Base-by-base conservation (phyloP, 2,888 invertebrate genomes). In the Beris morrisii region DNA sequence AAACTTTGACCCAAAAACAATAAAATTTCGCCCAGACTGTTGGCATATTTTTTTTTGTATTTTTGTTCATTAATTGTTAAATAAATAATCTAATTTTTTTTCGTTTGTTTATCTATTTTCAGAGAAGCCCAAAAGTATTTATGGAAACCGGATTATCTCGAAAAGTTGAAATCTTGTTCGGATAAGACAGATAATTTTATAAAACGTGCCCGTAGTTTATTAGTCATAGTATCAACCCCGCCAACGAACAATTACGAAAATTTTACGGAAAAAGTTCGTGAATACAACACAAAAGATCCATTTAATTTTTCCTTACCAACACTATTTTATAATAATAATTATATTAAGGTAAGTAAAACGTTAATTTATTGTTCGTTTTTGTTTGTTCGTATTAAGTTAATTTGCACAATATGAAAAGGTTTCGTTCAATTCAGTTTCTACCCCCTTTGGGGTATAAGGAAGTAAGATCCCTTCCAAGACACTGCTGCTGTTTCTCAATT, bases 191-290 rank as follows among this genome's bases (percentile, higher is more conserved):
- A 65, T n/a, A 56, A 55, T 44, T 79, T 81, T 67, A 75, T 85
- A 72, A 89, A 88, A 75, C 84, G 89, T 55, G 92, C 92, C 2
- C 87, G 89, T 74, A 95, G 93, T 3, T 82, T 97, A 31, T 84
- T 97, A 68, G 93, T 97, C 22, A 90, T 97, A 52, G 93, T 92
- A 1, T 90, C 93, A 0, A 92, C 94, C 28, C 92, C 94, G 55
- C 95, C 96, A 0, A 84, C 87, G 71, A 78, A 81, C 70, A 86
- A 86, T 72, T 90, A 90, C 75, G 87, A 87, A 72, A 83, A 87
- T 43, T 97, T 98, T 79, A 91, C 91, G 12, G 83, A 87, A 57
- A 85, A 85, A 77, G 97, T 97, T 30, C 86, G 90, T 64, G 82
- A 85, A 64, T 95, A 92, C 81, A 95, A 92, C 78, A 83, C 84